Percentiles rank a stretch among this genome's conserved stretches.
phyloP scores from a whole-genome alignment of 2,113 vertebrate species.

The Eclectus roratus region DNA sequence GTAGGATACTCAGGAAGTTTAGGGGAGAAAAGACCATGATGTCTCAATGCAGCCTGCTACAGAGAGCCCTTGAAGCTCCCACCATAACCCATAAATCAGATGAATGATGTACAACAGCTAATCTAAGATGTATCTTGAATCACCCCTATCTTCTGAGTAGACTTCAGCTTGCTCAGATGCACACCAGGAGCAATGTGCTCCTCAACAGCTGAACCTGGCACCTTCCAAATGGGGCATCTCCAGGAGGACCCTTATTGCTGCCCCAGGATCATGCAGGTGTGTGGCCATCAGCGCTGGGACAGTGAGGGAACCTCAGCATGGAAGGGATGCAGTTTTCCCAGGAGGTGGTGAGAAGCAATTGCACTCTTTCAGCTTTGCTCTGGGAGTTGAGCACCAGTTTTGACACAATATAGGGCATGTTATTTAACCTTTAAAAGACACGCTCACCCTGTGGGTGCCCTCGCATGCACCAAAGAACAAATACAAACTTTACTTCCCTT shows the following conservation, averaged over 20 bases:
- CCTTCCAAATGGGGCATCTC: not conserved
- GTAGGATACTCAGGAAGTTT: not conserved
- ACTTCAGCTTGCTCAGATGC: not conserved
- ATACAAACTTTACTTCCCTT: not conserved
- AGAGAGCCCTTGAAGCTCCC: not conserved
- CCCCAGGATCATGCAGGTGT: rapidly evolving
- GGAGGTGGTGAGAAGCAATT: not conserved
- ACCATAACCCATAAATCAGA: not conserved
- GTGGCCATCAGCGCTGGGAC: not conserved
- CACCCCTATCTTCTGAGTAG: not conserved
- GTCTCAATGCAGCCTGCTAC: not conserved
- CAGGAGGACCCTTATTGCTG: not conserved
- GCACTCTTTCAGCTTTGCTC: not conserved
- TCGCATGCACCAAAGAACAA: not conserved
- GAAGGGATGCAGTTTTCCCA: not conserved
- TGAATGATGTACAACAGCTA: not conserved
- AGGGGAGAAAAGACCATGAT: not conserved
- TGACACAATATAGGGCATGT: rapidly evolving
- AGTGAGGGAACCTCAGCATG: not conserved
- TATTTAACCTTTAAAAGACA: not conserved
- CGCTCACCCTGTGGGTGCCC: not conserved
- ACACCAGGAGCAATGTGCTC: not conserved
- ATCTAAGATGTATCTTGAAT: no score
- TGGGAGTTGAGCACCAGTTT: not conserved
- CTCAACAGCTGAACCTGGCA: not conserved